Evolutionary conservation across 2,113 vertebrate genomes (phyloP), one percentile per base, ranked within the genome.

Genomic region (Thermophis baileyi): DNA sequence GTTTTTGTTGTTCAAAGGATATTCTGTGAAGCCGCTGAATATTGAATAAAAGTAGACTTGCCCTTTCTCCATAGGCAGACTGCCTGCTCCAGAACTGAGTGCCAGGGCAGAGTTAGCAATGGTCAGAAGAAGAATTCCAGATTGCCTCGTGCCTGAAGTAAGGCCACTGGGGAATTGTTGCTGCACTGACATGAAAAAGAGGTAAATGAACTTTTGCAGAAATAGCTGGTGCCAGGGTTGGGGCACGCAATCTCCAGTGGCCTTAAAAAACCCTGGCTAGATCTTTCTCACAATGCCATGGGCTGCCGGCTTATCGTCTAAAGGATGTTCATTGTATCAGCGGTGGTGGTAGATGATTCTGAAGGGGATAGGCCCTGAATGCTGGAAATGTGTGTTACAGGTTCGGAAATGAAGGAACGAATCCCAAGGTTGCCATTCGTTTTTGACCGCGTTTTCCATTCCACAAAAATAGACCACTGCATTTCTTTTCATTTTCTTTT

Each of bases 181-280:
- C 94, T 93, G 24, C 53, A 89, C 35, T 94, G 63, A 54, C 91
- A 27, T 89, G 87, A 93, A 93, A 88, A 91, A 69, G 89, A 94
- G 89, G 89, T 92, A 94, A 93, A 93, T 93, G 60, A 93, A 88
- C 44, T 7, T 54, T n/a, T 92, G 35, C 27, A 63, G 47, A 86
- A 88, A 93, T 27, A 49, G 27, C n/a, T 47, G 44, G 40, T 90
- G 88, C 88, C 1, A 54, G 35, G 91, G 1, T 93, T 91, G 54
- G 0, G 93, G 16, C 9, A n/a, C 49, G 57, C 30, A 88, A 0
- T 1, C 0, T 49, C 49, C 11, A 88, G 2, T 91, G 46, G 3
- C 18, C 55, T 94, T 88, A 74, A 53, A 87, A 88, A 20, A 87
- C 14, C 47, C n/a, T 47, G 10, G 81, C 46, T 51, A 91, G 55